Conservation (phyloP, 2,113 vertebrate species). For the Hydrochoerus hydrochaeris region DNA sequence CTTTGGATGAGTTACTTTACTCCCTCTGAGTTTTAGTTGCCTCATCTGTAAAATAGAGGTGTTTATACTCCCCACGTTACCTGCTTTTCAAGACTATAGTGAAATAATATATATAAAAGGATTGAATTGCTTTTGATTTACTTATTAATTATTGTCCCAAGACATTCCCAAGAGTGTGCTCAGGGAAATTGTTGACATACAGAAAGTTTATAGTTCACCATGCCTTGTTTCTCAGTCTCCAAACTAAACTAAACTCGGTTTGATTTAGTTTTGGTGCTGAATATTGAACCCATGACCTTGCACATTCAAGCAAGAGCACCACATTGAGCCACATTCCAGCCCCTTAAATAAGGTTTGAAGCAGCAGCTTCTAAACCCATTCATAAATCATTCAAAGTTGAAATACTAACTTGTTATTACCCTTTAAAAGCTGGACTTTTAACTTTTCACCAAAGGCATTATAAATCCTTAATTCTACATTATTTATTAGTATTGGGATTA, state of each 20-base stretch:
- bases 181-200: not conserved
- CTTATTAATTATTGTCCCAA: too few relatives aligned
- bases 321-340: not conserved
- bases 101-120: not conserved
- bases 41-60: conserved; percentile 1
- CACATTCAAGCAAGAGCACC: not conserved
- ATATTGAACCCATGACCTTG: not conserved
- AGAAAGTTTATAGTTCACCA: not conserved
- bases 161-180: too few relatives aligned
- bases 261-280: not conserved
- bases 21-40: not conserved
- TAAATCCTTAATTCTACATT: conserved; percentile 57
- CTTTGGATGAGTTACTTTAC: too few relatives aligned
- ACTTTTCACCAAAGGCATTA: conserved; percentile 27
- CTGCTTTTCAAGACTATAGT: conserved; percentile 29
- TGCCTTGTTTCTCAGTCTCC: not conserved
- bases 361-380: not conserved
- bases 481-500: conserved; percentile 52
- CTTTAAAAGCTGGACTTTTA: conserved; percentile 62
- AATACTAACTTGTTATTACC: conserved; percentile 35
- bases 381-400: conserved; percentile 39
- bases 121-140: conserved; percentile 37
- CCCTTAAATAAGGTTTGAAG: not conserved
- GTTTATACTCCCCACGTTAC: not conserved
- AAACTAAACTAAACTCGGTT: conserved; percentile 11